Percentiles rank a stretch among this genome's conserved stretches.
Conservation (phyloP, 2,113 vertebrate species). For the Brienomyrus brachyistius region DNA sequence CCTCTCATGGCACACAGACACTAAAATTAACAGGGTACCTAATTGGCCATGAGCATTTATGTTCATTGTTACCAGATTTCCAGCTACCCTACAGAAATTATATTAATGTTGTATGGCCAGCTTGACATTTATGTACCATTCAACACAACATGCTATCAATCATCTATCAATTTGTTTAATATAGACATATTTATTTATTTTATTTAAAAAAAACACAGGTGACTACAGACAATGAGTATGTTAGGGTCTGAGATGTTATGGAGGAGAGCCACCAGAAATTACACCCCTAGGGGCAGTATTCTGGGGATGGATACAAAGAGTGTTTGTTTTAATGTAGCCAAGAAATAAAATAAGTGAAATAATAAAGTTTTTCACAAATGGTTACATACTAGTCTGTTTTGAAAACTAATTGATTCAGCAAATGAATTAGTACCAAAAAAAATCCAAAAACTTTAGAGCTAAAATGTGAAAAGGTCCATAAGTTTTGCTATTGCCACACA, state of each 20-base stretch:
- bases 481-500: not conserved
- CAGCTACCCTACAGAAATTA: not conserved
- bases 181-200: no score
- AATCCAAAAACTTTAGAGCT: not conserved
- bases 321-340: not conserved
- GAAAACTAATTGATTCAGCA: not conserved
- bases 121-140: not conserved
- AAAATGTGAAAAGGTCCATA: not conserved
- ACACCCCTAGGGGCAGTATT: not conserved
- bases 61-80: not conserved
- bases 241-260: no score
- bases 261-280: not conserved
- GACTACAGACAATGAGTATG: no score
- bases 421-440: not conserved
- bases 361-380: not conserved
- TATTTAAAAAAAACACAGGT: no score
- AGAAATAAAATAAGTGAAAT: not conserved
- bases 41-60: not conserved
- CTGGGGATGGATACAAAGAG: not conserved
- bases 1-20: not conserved
- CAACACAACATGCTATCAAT: not conserved
- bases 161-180: no score
- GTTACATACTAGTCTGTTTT: not conserved
- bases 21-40: not conserved
- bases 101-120: not conserved